Evolutionary conservation across 1,140 invertebrate genomes (phyloP), one percentile per base, ranked within the genome.

Genomic region (Matsumurasca onukii): DNA sequence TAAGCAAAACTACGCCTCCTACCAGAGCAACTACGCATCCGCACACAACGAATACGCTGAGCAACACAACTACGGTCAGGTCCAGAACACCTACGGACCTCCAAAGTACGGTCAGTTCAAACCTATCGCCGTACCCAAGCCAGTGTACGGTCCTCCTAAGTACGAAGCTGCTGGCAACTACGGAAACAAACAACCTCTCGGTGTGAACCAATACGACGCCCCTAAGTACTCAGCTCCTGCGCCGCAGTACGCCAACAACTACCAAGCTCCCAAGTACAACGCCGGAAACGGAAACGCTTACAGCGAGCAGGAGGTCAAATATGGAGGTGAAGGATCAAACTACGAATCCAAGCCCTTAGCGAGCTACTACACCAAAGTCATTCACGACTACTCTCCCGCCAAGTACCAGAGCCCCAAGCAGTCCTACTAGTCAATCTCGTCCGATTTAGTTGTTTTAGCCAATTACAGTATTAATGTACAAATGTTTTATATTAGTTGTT

Each of bases 251-350:
- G 25, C 57, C 30, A 30, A 13, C 48, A 67, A 67, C 15, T 67
- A 67, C 49, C 49, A 67, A 30, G 48, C 66, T 3, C 48, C 48
- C 24, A 67, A 55, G 31, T 57, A 67, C 51, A 17, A 67, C 39
- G 48, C 49, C 12, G 27, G 20, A 30, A 57, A 51, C 3, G 55
- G 31, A 27, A n/a, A 63, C 29, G 2, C 61, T 2, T 29, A 12
- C n/a, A n/a, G n/a, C n/a, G n/a, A n/a, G n/a, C n/a, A n/a, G n/a
- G 3, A 61, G n/a, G 17, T 15, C 29, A 29, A 3, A 3, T 24
- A 61, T 3, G 5, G 13, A 12, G 31, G 20, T 13, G 61, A 9
- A 25, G 57, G 2, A 3, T 17, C 57, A 61, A 66, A 66, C 13
- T 66, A 66, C 64, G 34, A 66, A 48, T n/a, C 15, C n/a, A n/a